phyloP scores from a whole-genome alignment of 2,888 invertebrate genomes.

The Caenorhabditis wallacei region DNA sequence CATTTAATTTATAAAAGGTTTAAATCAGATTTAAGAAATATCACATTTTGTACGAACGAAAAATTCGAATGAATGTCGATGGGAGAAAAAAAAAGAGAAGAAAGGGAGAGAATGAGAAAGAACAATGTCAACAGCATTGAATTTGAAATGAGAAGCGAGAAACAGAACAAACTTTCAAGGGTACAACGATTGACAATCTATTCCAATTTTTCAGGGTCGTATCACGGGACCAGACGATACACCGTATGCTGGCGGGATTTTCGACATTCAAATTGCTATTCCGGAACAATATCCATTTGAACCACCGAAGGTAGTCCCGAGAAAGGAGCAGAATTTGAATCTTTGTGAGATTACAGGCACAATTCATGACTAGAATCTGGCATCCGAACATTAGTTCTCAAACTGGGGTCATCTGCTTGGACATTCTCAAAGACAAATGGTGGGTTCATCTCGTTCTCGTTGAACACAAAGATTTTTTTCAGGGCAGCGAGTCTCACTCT shows the following conservation, averaged over 20 bases:
- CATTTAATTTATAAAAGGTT: too few species aligned
- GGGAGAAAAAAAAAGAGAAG: too few species aligned
- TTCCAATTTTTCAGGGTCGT: slow-evolving; percentile 73
- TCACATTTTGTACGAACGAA: too few species aligned
- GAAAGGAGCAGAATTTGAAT: too few species aligned
- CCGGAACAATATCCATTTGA: slow-evolving; percentile 99
- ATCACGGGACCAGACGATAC: slow-evolving; percentile 98
- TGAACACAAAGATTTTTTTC: slow-evolving; percentile 46
- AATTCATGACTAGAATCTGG: slow-evolving; percentile 98
- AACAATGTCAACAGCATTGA: neutral
- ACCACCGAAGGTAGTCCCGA: slow-evolving; percentile 92
- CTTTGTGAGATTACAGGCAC: slow-evolving; percentile 88
- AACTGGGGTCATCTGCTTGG: slow-evolving; percentile 96
- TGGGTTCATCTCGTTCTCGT: slow-evolving; percentile 62
- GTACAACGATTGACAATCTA: too few species aligned
- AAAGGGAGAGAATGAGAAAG: neutral
- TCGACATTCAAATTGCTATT: slow-evolving; percentile 95
- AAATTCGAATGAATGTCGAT: too few species aligned
- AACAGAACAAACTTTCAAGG: too few species aligned
- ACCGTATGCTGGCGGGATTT: slow-evolving; percentile 97
- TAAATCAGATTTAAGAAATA: too few species aligned
- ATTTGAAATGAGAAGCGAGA: neutral
- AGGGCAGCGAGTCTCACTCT: slow-evolving; percentile 99
- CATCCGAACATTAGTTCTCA: slow-evolving; percentile 99
- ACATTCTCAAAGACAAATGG: slow-evolving; percentile 92